Evolutionary conservation across 2,888 invertebrate species (phyloP).

Genomic region (Aleiodes leptofemur): DNA sequence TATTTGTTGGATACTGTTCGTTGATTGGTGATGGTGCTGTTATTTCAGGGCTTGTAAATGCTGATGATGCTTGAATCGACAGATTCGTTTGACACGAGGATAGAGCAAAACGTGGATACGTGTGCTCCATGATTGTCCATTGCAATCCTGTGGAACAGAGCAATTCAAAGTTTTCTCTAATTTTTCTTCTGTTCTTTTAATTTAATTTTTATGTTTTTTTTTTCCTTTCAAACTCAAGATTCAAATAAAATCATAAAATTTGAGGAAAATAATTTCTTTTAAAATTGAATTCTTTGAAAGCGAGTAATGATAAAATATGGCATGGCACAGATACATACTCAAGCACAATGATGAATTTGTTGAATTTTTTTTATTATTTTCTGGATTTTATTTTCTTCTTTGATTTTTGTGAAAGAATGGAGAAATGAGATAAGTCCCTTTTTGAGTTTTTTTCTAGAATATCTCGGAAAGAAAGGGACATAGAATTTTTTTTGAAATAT

Average conservation of each 20-base stretch:
- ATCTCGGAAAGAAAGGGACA: no score
- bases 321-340: constrained; percentile 73
- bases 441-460: no score
- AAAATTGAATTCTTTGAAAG: constrained; percentile 15
- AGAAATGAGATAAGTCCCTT: no score
- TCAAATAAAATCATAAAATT: not conserved
- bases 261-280: not conserved
- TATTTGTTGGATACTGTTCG: constrained; percentile 79
- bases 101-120: constrained; percentile 84
- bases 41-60: constrained; percentile 76
- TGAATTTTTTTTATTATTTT: no score
- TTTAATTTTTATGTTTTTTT: constrained; percentile 3
- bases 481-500: no score
- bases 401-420: not conserved
- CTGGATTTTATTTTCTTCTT: constrained; percentile 32
- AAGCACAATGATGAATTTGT: constrained; percentile 60
- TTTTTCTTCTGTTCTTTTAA: constrained; percentile 26
- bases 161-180: constrained; percentile 52
- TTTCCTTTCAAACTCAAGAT: not conserved
- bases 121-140: constrained; percentile 90
- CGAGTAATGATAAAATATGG: constrained; percentile 58
- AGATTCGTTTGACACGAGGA: constrained; percentile 80
- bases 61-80: constrained; percentile 73
- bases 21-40: constrained; percentile 77
- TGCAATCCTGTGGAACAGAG: constrained; percentile 84